Conservation (phyloP, 2,113 vertebrate genomes). For the Aleadryas rufinucha region DNA sequence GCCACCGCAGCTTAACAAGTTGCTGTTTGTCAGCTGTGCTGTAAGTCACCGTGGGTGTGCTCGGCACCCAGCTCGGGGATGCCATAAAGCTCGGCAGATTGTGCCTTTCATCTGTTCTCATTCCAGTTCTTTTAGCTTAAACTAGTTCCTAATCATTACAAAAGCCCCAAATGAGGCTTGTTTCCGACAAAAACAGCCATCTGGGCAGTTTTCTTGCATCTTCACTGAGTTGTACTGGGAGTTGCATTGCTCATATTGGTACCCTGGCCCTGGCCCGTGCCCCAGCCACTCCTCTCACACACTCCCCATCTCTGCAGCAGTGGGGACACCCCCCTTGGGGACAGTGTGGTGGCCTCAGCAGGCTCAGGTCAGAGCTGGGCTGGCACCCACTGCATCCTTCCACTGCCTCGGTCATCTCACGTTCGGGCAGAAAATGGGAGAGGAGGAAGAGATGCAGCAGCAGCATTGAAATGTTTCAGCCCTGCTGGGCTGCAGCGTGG, state of each 20-base stretch:
- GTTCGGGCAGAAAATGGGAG: rapidly evolving
- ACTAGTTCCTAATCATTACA: background rate
- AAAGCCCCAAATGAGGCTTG: background rate
- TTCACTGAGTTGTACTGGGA: rapidly evolving
- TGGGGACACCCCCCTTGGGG: background rate
- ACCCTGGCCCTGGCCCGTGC: rapidly evolving
- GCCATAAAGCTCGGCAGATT: background rate
- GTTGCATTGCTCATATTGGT: background rate
- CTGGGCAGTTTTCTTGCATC: background rate
- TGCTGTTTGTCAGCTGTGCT: background rate
- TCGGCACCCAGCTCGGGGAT: background rate
- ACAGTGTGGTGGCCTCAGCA: background rate
- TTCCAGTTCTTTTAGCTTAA: background rate
- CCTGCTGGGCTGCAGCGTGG: rapidly evolving
- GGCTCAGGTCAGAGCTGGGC: background rate
- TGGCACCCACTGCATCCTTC: background rate
- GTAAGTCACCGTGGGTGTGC: background rate
- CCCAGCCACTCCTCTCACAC: rapidly evolving
- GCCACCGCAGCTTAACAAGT: background rate
- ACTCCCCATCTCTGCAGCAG: background rate
- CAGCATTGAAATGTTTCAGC: background rate
- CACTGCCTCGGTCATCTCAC: rapidly evolving
- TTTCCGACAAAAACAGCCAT: background rate
- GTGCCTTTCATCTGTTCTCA: background rate
- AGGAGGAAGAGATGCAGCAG: background rate